Percentiles rank a stretch among this genome's conserved stretches.
These are phyloP conservation scores for Boloria selene DNA, from an alignment of 2,888 invertebrate genomes.

Conservation along the genomic window DNA sequence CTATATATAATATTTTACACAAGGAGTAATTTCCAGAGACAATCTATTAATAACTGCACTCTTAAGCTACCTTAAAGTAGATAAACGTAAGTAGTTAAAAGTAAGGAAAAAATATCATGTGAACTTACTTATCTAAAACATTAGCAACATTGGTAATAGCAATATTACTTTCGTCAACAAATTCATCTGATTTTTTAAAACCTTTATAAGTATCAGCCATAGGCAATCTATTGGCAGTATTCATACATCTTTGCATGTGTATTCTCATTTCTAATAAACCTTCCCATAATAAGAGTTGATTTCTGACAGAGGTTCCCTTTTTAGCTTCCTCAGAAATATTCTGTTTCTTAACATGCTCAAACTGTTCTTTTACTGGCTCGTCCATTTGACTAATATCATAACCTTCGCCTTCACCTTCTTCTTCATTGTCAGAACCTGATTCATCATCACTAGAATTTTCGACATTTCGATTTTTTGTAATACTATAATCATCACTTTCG, in stretches of 20 bases:
- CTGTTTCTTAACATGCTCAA: conserved; percentile 82
- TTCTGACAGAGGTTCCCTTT: conserved; percentile 86
- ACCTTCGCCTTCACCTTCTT: conserved; percentile 59
- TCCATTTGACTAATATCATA: conserved; percentile 73
- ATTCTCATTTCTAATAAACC: conserved; percentile 92
- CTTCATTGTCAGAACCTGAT: conserved; percentile 48
- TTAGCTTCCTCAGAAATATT: conserved; percentile 82
- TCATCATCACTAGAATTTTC: conserved; percentile 32
- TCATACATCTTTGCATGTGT: conserved; percentile 91
- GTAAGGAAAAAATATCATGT: not conserved
- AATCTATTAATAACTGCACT: too few species aligned
- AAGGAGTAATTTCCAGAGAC: too few species aligned
- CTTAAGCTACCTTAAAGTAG: not conserved
- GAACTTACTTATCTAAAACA: conserved; percentile 84
- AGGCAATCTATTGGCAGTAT: conserved; percentile 90
- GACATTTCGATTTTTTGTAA: conserved; percentile 42
- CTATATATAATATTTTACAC: too few species aligned
- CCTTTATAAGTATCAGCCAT: conserved; percentile 79
- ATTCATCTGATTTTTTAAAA: conserved; percentile 75
- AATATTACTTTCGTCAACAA: conserved; percentile 74
- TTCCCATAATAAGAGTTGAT: conserved; percentile 91
- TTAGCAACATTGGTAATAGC: conserved; percentile 80
- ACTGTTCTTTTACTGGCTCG: conserved; percentile 74
- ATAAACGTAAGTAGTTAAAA: not conserved
- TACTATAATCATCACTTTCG: conserved; percentile 46